Conservation (phyloP, 2,797 vertebrate species). For the Tangara arthus region DNA sequence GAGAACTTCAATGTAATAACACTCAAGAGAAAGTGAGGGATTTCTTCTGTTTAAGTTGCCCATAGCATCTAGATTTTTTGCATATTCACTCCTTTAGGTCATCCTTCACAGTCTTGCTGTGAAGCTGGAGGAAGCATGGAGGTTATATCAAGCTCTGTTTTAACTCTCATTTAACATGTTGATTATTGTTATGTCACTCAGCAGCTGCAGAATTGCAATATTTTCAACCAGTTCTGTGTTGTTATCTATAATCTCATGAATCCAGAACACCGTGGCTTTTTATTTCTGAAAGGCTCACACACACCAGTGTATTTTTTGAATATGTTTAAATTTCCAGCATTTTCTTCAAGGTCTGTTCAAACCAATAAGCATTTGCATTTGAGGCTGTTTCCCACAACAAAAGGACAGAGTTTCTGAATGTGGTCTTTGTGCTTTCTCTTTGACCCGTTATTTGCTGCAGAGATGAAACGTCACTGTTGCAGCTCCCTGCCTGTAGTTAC, state of each 20-base stretch:
- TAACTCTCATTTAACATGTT: not conserved
- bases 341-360: not conserved
- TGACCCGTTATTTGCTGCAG: not conserved
- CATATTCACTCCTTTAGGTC: not conserved
- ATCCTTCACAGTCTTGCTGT: not conserved
- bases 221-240: not conserved
- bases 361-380: not conserved
- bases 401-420: not conserved
- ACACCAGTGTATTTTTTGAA: not conserved
- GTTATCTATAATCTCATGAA: not conserved
- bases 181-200: not conserved
- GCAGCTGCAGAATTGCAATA: not conserved
- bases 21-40: not conserved
- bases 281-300: not conserved
- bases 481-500: not conserved
- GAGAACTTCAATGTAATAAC: not conserved
- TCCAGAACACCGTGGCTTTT: not conserved
- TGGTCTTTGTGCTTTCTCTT: constrained; percentile 3
- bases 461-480: not conserved
- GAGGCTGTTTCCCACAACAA: not conserved
- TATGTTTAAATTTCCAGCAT: not conserved
- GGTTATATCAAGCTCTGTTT: not conserved
- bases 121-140: not conserved
- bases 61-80: not conserved
- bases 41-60: not conserved